Evolutionary conservation across 2,888 invertebrate genomes (phyloP).

Genomic region (Furcula furcula): DNA sequence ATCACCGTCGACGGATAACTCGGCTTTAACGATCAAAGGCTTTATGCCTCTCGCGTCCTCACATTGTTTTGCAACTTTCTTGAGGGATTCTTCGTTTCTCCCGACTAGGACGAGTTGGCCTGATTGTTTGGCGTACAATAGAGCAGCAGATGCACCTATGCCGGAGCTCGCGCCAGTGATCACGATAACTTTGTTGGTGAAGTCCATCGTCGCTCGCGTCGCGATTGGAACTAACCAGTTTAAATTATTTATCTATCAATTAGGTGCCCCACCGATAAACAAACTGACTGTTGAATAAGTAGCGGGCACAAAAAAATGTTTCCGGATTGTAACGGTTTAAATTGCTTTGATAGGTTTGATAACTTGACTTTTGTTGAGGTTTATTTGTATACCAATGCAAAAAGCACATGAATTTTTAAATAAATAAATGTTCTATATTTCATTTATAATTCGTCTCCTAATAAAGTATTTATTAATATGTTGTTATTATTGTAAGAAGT

Average conservation of each 20-base stretch:
- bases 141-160: constrained; percentile 86
- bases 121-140: constrained; percentile 84
- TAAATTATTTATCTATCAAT: constrained; percentile 12
- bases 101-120: constrained; percentile 85
- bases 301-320: neutral
- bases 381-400: no score
- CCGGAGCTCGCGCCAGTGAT: constrained; percentile 88
- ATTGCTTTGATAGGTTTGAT: neutral
- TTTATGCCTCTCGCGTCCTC: constrained; percentile 56
- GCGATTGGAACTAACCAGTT: constrained; percentile 26
- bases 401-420: no score
- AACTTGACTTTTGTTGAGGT: no score
- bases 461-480: no score
- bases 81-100: constrained; percentile 85
- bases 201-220: constrained; percentile 69
- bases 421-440: no score
- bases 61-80: constrained; percentile 83
- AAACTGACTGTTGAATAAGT: constrained; percentile 6
- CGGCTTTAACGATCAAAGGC: constrained; percentile 83
- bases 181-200: constrained; percentile 81
- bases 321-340: neutral
- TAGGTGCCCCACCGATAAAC: constrained; percentile 15
- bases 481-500: no score
- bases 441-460: no score
- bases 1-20: constrained; percentile 85